phyloP scores from a whole-genome alignment of 2,888 invertebrate species.

The Chromoteleia sp. region DNA sequence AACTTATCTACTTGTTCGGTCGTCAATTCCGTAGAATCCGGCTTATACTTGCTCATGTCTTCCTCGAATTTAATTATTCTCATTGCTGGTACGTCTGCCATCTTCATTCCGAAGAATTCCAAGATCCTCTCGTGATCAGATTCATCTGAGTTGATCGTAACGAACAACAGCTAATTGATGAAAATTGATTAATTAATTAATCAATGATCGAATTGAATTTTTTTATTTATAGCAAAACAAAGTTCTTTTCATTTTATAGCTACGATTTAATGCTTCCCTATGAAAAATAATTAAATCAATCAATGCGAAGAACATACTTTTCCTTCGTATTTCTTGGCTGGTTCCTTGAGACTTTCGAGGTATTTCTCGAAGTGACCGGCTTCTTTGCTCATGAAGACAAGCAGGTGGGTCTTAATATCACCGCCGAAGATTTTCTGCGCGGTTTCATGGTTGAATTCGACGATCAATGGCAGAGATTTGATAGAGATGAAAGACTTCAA shows the following conservation, averaged over 20 bases:
- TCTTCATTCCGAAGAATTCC: conserved; percentile 99
- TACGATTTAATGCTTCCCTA: too few species aligned
- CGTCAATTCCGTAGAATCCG: conserved; percentile 89
- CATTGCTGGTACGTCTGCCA: conserved; percentile 95
- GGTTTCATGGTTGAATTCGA: conserved; percentile 98
- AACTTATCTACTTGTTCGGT: conserved; percentile 91
- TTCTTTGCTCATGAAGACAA: conserved; percentile 97
- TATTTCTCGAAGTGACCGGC: conserved; percentile 93
- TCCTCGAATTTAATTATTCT: conserved; percentile 97
- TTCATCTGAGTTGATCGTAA: conserved; percentile 97
- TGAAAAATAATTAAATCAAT: too few species aligned
- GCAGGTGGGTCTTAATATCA: conserved; percentile 97
- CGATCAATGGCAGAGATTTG: conserved; percentile 94
- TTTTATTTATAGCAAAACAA: too few species aligned
- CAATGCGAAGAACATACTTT: conserved; percentile 86
- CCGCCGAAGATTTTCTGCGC: conserved; percentile 99
- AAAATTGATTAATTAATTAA: background rate
- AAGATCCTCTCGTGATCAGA: conserved; percentile 98
- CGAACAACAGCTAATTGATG: conserved; percentile 91
- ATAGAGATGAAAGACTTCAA: conserved; percentile 93
- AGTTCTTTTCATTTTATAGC: too few species aligned
- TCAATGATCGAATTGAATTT: too few species aligned
- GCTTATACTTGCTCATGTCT: conserved; percentile 99
- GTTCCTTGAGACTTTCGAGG: conserved; percentile 91
- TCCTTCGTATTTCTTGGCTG: conserved; percentile 96